Percentiles rank a stretch among this genome's conserved stretches.
Evolutionary conservation across 2,888 invertebrate species (phyloP).

Genomic region (Camponotus fellah): DNA sequence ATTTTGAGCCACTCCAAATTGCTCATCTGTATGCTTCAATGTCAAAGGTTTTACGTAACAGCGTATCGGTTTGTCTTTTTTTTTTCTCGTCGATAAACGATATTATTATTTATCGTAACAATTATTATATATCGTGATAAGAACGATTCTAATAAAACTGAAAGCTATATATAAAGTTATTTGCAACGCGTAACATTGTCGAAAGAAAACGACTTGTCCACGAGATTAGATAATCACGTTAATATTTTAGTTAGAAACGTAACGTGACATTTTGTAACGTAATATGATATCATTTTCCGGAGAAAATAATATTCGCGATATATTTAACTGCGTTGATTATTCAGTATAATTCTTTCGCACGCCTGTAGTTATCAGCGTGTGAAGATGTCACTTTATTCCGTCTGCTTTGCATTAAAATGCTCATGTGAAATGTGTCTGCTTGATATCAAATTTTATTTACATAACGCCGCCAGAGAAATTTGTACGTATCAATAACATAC

Average conservation of each 20-base stretch:
- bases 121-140: constrained; percentile 29
- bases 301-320: constrained; percentile 1
- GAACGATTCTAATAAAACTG: background rate
- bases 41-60: constrained; percentile 24
- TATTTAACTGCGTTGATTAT: background rate
- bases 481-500: background rate
- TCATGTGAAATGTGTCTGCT: background rate
- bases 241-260: constrained; percentile 1
- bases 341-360: background rate
- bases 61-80: background rate
- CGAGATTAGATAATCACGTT: constrained; percentile 26
- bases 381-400: background rate
- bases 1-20: background rate
- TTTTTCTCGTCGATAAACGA: constrained; percentile 25
- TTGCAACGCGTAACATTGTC: background rate
- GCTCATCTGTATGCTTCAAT: background rate
- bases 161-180: background rate
- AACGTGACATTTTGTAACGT: background rate
- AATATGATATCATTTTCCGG: background rate
- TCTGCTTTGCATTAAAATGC: background rate
- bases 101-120: background rate
- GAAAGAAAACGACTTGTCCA: background rate
- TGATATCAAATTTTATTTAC: constrained; percentile 19
- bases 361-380: background rate
- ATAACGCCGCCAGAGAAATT: background rate